A percentile compares a stretch with the other conserved stretches of the same genome.
These are phyloP conservation scores for Latrodectus hesperus DNA, from an alignment of 2,888 invertebrate species.

Conservation along the genomic window DNA sequence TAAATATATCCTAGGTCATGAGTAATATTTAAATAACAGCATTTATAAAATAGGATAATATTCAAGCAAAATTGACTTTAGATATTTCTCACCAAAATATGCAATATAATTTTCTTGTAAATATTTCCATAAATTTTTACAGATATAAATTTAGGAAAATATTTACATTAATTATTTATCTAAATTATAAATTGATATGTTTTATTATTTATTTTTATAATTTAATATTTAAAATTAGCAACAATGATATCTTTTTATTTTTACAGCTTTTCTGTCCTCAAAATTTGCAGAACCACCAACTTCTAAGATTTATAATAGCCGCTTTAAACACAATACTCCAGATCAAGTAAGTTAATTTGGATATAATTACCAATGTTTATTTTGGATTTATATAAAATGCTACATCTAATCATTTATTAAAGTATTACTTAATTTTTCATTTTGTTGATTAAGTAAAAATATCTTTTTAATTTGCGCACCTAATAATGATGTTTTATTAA, in stretches of 20 bases:
- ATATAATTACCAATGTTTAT: too few species aligned
- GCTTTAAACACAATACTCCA: slow-evolving; percentile 39
- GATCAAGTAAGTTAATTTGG: slow-evolving; percentile 51
- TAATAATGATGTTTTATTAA: too few species aligned
- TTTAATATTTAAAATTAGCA: neutral
- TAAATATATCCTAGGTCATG: too few species aligned
- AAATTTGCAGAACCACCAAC: slow-evolving; percentile 63
- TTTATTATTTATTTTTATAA: neutral
- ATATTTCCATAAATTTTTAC: too few species aligned
- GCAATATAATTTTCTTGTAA: too few species aligned
- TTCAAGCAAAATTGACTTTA: too few species aligned
- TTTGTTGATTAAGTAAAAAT: neutral
- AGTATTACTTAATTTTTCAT: neutral
- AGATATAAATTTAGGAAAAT: neutral
- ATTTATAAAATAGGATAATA: too few species aligned
- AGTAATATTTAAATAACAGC: too few species aligned
- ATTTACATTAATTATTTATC: neutral
- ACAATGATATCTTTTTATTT: neutral
- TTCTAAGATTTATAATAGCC: slow-evolving; percentile 68
- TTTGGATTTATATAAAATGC: neutral
- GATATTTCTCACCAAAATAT: too few species aligned
- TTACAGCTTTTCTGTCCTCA: slow-evolving; percentile 53
- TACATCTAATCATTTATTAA: neutral
- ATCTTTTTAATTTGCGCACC: too few species aligned
- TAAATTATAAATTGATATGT: neutral